These are phyloP conservation scores for Bimastos eiseni DNA, from an alignment of 2,888 invertebrate species.

Conservation along the genomic window DNA sequence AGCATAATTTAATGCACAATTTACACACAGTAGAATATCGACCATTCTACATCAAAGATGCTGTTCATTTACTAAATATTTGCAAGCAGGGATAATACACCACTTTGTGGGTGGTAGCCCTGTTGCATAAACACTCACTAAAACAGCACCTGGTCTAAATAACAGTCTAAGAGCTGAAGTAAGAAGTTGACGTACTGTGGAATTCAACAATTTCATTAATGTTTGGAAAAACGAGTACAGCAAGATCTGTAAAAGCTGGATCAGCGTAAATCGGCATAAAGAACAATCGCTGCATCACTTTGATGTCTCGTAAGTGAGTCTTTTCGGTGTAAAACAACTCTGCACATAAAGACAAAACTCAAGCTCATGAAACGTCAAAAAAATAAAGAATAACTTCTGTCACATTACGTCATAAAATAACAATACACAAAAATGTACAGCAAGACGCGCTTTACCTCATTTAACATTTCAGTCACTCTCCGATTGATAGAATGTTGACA, in stretches of 20 bases:
- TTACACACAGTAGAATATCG: background rate
- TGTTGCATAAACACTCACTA: background rate
- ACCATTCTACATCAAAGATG: background rate
- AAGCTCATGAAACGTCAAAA: background rate
- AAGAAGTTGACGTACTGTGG: constrained; percentile 67
- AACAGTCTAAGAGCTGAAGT: background rate
- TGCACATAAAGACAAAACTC: constrained; percentile 50
- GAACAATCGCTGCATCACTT: constrained; percentile 82
- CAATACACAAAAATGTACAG: background rate
- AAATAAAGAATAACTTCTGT: background rate
- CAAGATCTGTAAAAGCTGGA: constrained; percentile 75
- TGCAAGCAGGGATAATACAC: background rate
- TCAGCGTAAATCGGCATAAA: constrained; percentile 76
- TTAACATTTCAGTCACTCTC: background rate
- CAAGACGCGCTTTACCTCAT: background rate
- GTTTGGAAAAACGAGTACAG: constrained; percentile 81
- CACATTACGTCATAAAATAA: background rate
- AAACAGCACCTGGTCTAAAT: background rate
- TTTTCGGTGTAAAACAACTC: constrained; percentile 79
- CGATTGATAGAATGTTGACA: background rate
- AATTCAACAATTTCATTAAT: constrained; percentile 78
- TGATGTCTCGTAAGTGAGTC: constrained; percentile 84
- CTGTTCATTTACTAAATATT: background rate
- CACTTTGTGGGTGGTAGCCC: background rate
- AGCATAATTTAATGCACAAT: background rate